Evolutionary conservation across 2,113 vertebrate species (phyloP), one percentile per base, ranked within the genome.

Genomic region (Notarius lentiginosus): DNA sequence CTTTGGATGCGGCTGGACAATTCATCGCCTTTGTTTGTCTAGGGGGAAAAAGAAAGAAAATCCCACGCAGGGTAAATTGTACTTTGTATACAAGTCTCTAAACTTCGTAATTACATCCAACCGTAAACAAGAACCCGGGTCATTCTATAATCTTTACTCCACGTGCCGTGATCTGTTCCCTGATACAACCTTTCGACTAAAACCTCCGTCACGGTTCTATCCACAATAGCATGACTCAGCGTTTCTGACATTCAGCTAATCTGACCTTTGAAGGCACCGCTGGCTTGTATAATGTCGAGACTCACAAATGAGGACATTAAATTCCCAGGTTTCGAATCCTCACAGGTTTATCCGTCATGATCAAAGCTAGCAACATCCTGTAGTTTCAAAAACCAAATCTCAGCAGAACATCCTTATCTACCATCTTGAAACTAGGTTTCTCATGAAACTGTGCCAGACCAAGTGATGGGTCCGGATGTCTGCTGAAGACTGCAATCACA

Each of bases 21-120:
- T 84, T 97, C 97, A 93, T 99, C 98, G 17, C 94, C 96, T 92
- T 97, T 99, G 88, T 95, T 95, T 87, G 94, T 99, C 98, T 99
- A 90, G 55, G 94, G 91, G 84, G 89, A 20, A 86, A 65, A 82
- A 89, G 90, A 89, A 22, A 51, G n/a, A 81, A 47, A 61, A 34
- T 61, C 34, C 15, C 1, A 5, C 18, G 22, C 1, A 41, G 20
- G 30, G 18, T 6, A 61, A 61, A 81, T 5, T 24, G 3, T 22
- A 61, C 18, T 68, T 77, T 79, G 5, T 47, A 7, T 41, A 8
- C 18, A 61, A 12, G 30, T 61, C 56, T 80, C 73, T 80, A 34
- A 56, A 58, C 17, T 0, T 20, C 34, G 27, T 1, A 79, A 24
- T 60, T 11, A 60, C 12, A 58, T 41, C 41, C 11, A 34, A 34